phyloP scores from a whole-genome alignment of 1,140 invertebrate genomes.

The Phortica variegata region DNA sequence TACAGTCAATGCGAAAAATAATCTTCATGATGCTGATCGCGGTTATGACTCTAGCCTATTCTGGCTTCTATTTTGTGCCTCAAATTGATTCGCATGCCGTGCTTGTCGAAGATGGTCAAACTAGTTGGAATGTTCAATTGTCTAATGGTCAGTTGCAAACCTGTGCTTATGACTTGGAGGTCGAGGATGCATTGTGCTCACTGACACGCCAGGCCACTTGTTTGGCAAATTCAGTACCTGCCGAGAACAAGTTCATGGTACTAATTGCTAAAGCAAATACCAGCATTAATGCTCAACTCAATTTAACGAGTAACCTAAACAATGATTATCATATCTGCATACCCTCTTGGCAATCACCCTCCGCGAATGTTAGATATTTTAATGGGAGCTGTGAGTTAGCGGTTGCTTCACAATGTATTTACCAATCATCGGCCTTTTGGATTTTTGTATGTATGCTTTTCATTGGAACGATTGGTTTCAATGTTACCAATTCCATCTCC shows the following conservation, averaged over 20 bases:
- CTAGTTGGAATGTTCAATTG: slow-evolving; percentile 18
- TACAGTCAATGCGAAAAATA: slow-evolving; percentile 65
- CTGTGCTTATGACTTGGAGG: slow-evolving; percentile 18
- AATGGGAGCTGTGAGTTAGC: too few species aligned
- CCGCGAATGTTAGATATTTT: slow-evolving; percentile 1
- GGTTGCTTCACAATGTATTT: too few species aligned
- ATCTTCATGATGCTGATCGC: slow-evolving; percentile 69
- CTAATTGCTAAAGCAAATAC: too few species aligned
- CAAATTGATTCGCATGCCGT: slow-evolving; percentile 20
- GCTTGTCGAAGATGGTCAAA: slow-evolving; percentile 20
- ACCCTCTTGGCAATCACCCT: not conserved
- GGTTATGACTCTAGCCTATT: slow-evolving; percentile 65
- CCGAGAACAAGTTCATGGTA: too few species aligned
- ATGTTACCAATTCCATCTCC: slow-evolving; percentile 74
- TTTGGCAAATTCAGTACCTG: too few species aligned
- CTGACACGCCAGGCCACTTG: not conserved
- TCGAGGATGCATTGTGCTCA: slow-evolving; percentile 21
- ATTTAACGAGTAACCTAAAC: slow-evolving; percentile 27
- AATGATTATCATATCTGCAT: slow-evolving; percentile 23
- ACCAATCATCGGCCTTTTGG: slow-evolving; percentile 71
- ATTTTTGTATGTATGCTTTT: slow-evolving; percentile 70
- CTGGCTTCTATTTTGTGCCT: slow-evolving; percentile 68
- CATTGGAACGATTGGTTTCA: slow-evolving; percentile 72
- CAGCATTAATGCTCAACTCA: too few species aligned
- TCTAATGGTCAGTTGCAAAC: not conserved